A percentile compares a stretch with the other conserved stretches of the same genome.
phyloP scores from a whole-genome alignment of 2,888 invertebrate genomes.

The Megaustenia siamemsis region DNA sequence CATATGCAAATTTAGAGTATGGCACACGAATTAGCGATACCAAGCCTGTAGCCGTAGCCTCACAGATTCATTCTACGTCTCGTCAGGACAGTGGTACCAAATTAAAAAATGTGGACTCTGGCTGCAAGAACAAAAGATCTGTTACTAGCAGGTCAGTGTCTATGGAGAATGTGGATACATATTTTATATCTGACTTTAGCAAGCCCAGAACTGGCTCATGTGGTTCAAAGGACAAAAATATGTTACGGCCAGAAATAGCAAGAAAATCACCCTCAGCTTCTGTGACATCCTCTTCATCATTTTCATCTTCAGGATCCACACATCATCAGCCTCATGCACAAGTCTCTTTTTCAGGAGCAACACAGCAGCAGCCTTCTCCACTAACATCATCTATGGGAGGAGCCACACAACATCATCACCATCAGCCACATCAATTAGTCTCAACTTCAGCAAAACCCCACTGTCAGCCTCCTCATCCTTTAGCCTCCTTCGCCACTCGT shows the following conservation, averaged over 20 bases:
- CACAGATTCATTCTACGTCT: background rate
- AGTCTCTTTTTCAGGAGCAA: background rate
- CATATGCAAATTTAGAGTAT: slow-evolving; percentile 36
- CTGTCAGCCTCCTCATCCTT: background rate
- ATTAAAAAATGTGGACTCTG: slow-evolving; percentile 51
- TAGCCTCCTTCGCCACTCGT: slow-evolving; percentile 20
- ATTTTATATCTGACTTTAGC: slow-evolving; percentile 54
- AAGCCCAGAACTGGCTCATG: slow-evolving; percentile 45
- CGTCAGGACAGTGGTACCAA: background rate
- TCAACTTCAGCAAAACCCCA: too few species aligned
- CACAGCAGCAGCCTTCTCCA: background rate
- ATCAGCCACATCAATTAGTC: background rate
- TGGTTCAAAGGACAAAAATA: slow-evolving; percentile 48
- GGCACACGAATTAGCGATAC: slow-evolving; percentile 9
- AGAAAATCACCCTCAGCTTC: slow-evolving; percentile 12
- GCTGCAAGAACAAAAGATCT: background rate
- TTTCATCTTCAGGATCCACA: background rate
- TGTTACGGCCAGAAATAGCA: slow-evolving; percentile 37
- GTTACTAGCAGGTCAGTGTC: background rate
- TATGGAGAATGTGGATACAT: slow-evolving; percentile 54
- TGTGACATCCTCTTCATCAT: background rate
- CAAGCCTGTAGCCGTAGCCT: background rate
- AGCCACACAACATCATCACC: background rate
- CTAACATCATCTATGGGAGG: too few species aligned
- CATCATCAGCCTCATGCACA: background rate